Evolutionary conservation across 1,140 invertebrate genomes (phyloP), one percentile per base, ranked within the genome.

Genomic region (Papilio polyxenes): DNA sequence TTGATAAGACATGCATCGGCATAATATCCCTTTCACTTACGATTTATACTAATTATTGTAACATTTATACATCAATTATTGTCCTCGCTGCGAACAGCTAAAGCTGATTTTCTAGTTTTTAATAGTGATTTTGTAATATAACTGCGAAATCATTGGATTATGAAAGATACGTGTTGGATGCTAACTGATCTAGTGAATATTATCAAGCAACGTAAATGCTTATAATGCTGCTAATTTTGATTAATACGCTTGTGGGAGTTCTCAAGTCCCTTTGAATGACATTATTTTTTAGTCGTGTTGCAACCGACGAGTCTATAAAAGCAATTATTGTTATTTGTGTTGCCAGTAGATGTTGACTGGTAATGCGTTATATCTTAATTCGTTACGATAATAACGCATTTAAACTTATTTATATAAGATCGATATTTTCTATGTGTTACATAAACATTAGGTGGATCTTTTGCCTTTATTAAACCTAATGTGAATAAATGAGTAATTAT

Each of bases 361-460:
- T 37, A 72, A 37, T 40, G 65, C 65, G 65, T 72, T 72, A 65
- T 65, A 15, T 72, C 11, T 72, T 37, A 15, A 40, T 40, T 72
- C 65, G 13, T 37, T 72, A 37, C 15, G 53, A 17, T 31, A n/a
- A 20, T 72, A 72, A 72, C 65, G 65, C 31, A 72, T 72, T 37
- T 72, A 20, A 56, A 56, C 59, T 62, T 62, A 72, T 72, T 72
- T 72, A 72, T 72, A 72, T 72, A 72, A 72, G 23, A 65, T 65
- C 8, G 59, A 72, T 37, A 37, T 72, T 65, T 65, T 72, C 65
- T 72, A 72, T 72, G 31, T 37, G 31, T 72, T 72, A 69, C 62
- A 69, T 69, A 69, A 72, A 72, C 65, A 69, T 69, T 72, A 72
- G 65, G 65, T 37, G 59, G n/a, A 62, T 72, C 20, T 72, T 72